Evolutionary conservation across 2,113 vertebrate genomes (phyloP).

Genomic region (Xiphorhynchus elegans): DNA sequence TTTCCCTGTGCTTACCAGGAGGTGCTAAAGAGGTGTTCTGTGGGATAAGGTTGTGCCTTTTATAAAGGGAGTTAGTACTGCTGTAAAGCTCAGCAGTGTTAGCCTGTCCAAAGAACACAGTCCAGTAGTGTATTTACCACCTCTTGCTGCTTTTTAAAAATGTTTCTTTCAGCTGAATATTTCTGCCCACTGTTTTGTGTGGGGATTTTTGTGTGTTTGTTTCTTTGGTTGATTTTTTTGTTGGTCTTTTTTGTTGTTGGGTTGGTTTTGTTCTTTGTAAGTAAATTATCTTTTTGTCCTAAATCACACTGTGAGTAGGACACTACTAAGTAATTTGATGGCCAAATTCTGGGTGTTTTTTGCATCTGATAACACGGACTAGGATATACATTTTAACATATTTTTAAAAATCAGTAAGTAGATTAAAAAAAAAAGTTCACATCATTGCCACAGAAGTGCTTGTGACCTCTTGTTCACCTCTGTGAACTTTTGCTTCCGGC

Average conservation of each 20-base stretch:
- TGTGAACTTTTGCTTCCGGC: conserved; percentile 28
- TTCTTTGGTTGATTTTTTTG: background rate
- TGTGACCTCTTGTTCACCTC: background rate
- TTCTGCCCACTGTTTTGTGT: background rate
- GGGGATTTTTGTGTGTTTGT: background rate
- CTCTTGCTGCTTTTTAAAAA: background rate
- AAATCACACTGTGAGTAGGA: background rate
- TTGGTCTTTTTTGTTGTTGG: background rate
- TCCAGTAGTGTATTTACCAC: background rate
- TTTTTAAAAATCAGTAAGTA: background rate
- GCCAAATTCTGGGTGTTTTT: background rate
- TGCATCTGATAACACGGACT: background rate
- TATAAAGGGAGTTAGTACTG: background rate
- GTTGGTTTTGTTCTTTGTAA: background rate
- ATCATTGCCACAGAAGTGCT: background rate
- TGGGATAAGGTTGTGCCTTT: background rate
- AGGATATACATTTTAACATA: background rate
- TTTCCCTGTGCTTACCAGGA: background rate
- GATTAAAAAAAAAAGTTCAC: background rate
- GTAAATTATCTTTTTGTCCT: background rate
- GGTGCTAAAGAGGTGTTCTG: background rate
- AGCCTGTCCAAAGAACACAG: background rate
- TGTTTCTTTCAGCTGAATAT: background rate
- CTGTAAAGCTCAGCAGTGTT: background rate
- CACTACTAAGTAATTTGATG: background rate